phyloP scores from a whole-genome alignment of 2,888 invertebrate species.

The Drosophila longiperda region DNA sequence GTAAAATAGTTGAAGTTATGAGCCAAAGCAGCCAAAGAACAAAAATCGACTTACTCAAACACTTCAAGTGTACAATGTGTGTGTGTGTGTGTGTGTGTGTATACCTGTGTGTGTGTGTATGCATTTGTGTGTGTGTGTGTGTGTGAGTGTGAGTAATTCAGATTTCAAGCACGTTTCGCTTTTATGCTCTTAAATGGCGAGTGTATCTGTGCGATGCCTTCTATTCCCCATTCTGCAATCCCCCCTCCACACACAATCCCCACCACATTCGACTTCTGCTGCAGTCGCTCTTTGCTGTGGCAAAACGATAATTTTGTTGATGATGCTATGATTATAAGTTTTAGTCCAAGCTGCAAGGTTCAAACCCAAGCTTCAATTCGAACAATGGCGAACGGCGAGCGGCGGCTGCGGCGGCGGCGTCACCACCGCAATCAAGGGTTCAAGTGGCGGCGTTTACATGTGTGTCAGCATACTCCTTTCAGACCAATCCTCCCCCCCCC shows the following conservation, averaged over 20 bases:
- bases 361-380: slow-evolving; percentile 9
- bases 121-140: slow-evolving; percentile 14
- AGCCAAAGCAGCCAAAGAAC: slow-evolving; percentile 61
- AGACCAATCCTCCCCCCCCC: background rate
- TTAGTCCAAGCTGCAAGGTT: slow-evolving; percentile 51
- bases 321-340: slow-evolving; percentile 78
- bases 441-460: slow-evolving; percentile 56
- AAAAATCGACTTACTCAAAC: slow-evolving; percentile 45
- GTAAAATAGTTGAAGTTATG: slow-evolving; percentile 76
- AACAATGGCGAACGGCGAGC: slow-evolving; percentile 51
- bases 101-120: slow-evolving; percentile 10
- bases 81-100: slow-evolving; percentile 1
- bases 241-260: background rate
- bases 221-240: background rate
- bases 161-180: slow-evolving; percentile 76
- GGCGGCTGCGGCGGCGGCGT: slow-evolving; percentile 26
- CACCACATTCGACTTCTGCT: background rate
- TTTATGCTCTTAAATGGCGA: slow-evolving; percentile 77
- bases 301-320: slow-evolving; percentile 77
- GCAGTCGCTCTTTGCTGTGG: slow-evolving; percentile 38
- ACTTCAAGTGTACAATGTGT: slow-evolving; percentile 40
- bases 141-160: slow-evolving; percentile 67
- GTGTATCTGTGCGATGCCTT: slow-evolving; percentile 64
- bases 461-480: slow-evolving; percentile 30
- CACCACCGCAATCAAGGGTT: slow-evolving; percentile 66